Conservation (phyloP, 2,113 vertebrate genomes). For the Argyrosomus japonicus region DNA sequence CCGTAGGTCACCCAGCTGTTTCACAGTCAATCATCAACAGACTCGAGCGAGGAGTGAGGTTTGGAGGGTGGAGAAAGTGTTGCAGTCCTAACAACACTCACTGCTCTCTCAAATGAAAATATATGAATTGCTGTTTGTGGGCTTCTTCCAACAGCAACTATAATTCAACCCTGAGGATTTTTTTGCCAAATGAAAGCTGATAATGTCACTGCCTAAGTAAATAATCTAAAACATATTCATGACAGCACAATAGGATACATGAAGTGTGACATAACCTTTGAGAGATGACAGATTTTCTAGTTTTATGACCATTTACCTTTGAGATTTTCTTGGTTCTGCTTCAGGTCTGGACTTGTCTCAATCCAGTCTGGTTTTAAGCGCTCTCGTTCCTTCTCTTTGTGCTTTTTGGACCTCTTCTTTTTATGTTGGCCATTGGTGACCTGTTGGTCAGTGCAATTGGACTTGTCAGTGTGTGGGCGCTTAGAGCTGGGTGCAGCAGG, state of each 20-base stretch:
- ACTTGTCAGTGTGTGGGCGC: conserved; percentile 55
- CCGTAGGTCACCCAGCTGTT: conserved; percentile 82
- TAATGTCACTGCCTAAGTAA: background rate
- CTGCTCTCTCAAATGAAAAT: conserved; percentile 19
- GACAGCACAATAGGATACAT: background rate
- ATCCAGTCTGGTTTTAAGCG: conserved; percentile 83
- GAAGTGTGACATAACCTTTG: background rate
- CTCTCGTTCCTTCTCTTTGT: conserved; percentile 84
- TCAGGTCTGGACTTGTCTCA: conserved; percentile 78
- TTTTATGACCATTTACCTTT: conserved; percentile 77
- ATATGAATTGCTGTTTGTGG: background rate
- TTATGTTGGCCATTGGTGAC: conserved; percentile 77
- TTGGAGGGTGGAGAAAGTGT: background rate
- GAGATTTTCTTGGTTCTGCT: conserved; percentile 79
- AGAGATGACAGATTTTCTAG: background rate
- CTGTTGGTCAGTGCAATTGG: conserved; percentile 73
- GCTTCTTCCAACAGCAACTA: conserved; percentile 15
- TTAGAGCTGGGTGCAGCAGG: conserved; percentile 60
- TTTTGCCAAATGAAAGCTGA: conserved; percentile 10
- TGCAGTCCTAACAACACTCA: conserved; percentile 25
- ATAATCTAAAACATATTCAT: background rate
- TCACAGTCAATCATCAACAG: conserved; percentile 82
- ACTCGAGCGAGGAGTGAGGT: conserved; percentile 22
- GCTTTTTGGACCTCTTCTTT: conserved; percentile 85
- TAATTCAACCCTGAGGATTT: background rate